Evolutionary conservation across 2,113 vertebrate genomes (phyloP).

Genomic region (Pyxicephalus adspersus): DNA sequence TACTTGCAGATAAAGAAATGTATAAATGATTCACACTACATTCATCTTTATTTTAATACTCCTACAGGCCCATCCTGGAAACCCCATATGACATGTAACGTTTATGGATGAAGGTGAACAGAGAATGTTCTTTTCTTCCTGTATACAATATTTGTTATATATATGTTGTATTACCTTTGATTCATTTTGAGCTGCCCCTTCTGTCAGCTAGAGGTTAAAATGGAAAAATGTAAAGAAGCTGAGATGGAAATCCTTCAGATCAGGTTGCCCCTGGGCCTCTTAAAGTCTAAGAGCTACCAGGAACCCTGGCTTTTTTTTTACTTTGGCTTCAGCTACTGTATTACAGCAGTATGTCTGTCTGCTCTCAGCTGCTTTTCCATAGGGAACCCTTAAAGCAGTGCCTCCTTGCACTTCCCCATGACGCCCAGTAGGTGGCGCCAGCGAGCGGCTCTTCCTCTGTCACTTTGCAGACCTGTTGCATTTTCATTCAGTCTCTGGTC

Average conservation of each 20-base stretch:
- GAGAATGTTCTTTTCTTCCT: neutral
- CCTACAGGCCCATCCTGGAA: too few relatives aligned
- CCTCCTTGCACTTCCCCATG: conserved; percentile 22
- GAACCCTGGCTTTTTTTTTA: conserved; percentile 47
- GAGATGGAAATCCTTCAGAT: conserved; percentile 53
- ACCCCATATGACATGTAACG: too few relatives aligned
- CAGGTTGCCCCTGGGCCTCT: conserved; percentile 53
- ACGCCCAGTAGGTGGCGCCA: conserved; percentile 40
- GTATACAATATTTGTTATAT: conserved; percentile 12
- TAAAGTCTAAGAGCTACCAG: conserved; percentile 54
- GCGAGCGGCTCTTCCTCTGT: neutral
- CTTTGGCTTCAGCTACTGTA: conserved; percentile 56
- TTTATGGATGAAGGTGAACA: neutral
- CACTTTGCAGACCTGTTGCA: conserved; percentile 51
- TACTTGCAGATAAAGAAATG: too few relatives aligned
- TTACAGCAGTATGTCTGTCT: conserved; percentile 55
- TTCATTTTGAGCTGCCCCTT: conserved; percentile 15
- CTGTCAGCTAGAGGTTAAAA: conserved; percentile 43
- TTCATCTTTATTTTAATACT: too few relatives aligned
- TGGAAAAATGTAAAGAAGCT: conserved; percentile 39
- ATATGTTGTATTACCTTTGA: conserved; percentile 9
- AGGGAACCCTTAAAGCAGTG: conserved; percentile 46
- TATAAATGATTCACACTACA: too few relatives aligned
- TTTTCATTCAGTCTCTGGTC: conserved; percentile 37
- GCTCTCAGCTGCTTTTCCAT: conserved; percentile 48